Base-by-base conservation (phyloP, 2,797 vertebrate genomes). In the Psittacula derbiana region DNA sequence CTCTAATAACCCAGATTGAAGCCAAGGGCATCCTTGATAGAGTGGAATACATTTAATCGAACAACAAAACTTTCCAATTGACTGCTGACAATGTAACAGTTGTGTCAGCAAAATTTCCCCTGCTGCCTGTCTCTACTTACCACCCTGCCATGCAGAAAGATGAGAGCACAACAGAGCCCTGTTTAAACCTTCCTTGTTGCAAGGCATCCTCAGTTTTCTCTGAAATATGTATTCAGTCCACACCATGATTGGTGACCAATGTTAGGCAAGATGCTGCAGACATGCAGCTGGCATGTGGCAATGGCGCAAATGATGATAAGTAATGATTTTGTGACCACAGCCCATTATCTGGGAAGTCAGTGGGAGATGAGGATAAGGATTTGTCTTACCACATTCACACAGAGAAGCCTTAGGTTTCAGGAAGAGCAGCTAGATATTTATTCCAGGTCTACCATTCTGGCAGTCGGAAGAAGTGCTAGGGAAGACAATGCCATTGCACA, bases 271-370 rank as follows among this genome's bases (percentile, higher is more conserved):
- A 61, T 64, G 62, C 12, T 18, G 50, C 71, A 92, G 65, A 55
- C 0, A 0, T 2, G 4, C n/a, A 58, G 70, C 55, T 16, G 16
- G 64, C 43, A 71, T 0, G 0, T 25, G 40, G 53, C 33, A 62
- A 31, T 7, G n/a, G 52, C 3, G 12, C 1, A 6, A 81, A 41
- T 20, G 20, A 81, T 40, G 73, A 43, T 1, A 66, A 19, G 28
- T 19, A 60, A 82, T 17, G 23, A 70, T 60, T 79, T 33, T 69
- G 41, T 30, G 66, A 83, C 61, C 33, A 57, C 0, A 0, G 52
- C 41, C 40, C 60, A 57, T 73, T 43, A n/a, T 40, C 80, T 60
- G 58, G 62, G 58, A 60, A 80, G 58, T 53, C 41, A 70, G 73
- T 2, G 2, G 27, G 33, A 89, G 50, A 57, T 23, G 69, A 14